A percentile compares a stretch with the other conserved stretches of the same genome.
phyloP scores from a whole-genome alignment of 2,113 vertebrate species.

The Gnathochromis pfefferi region DNA sequence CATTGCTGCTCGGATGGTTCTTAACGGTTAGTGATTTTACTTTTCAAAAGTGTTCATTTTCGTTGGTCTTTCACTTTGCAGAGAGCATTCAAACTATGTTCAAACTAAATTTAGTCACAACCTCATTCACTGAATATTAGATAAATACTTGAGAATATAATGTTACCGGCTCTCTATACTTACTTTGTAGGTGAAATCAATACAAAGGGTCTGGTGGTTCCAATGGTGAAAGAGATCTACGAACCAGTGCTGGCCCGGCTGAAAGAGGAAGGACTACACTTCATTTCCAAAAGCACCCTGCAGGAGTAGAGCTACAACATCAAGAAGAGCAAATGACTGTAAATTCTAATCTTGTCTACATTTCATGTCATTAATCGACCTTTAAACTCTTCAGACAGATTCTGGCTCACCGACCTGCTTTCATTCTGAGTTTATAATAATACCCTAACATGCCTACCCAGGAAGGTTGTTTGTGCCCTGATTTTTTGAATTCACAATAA shows the following conservation, averaged over 20 bases:
- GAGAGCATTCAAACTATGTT: neutral
- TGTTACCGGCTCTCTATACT: neutral
- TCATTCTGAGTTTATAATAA: neutral
- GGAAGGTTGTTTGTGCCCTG: neutral
- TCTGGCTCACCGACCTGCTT: neutral
- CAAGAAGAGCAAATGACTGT: neutral
- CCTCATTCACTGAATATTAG: neutral
- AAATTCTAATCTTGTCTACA: neutral
- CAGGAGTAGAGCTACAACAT: conserved; percentile 39
- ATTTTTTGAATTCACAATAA: neutral
- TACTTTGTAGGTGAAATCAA: conserved; percentile 81
- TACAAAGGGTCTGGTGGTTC: conserved; percentile 83
- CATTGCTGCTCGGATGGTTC: conserved; percentile 89
- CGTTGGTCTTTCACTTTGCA: neutral
- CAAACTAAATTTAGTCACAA: neutral
- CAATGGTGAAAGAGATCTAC: conserved; percentile 85
- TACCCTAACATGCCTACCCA: neutral
- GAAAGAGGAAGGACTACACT: conserved; percentile 82
- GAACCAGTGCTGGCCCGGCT: conserved; percentile 78
- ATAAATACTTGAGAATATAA: neutral
- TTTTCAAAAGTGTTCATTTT: neutral
- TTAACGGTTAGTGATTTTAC: conserved; percentile 79
- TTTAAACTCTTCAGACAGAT: neutral
- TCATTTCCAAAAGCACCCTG: conserved; percentile 72
- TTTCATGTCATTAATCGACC: neutral